Evolutionary conservation across 30 jellyfish, hydroid and myxozoan genomes (phyloP).

Genomic region (Aurelia coerulea): DNA sequence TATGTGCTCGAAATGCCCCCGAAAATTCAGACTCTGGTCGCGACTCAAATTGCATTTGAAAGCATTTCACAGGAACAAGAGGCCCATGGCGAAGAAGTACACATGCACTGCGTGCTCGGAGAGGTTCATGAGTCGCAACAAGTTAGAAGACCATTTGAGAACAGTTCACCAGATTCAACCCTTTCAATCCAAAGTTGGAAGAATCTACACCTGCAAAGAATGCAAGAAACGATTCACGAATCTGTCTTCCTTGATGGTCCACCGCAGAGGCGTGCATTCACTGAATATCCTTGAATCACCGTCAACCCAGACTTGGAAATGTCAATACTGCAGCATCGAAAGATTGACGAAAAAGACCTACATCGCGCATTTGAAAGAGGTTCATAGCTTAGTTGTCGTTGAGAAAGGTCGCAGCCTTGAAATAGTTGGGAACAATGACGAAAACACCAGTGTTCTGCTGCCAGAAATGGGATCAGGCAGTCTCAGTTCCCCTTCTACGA

Average conservation of each 20-base stretch:
- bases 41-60: constrained; percentile 82
- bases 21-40: constrained; percentile 82
- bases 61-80: constrained; percentile 62
- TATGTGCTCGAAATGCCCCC: constrained; percentile 85
- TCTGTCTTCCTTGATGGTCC: constrained; percentile 74
- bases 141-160: constrained; percentile 65
- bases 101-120: constrained; percentile 68
- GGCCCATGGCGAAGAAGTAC: constrained; percentile 32
- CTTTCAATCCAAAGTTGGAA: constrained; percentile 57
- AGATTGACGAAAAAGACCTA: constrained; percentile 68
- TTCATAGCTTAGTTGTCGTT: constrained; percentile 51
- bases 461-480: not conserved
- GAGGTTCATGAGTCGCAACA: constrained; percentile 67
- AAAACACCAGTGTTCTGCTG: not conserved
- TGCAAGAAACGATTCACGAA: constrained; percentile 83
- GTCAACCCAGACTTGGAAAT: constrained; percentile 66
- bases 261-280: constrained; percentile 81
- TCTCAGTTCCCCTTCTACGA: not conserved
- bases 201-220: constrained; percentile 77
- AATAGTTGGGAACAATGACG: constrained; percentile 47
- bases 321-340: constrained; percentile 67
- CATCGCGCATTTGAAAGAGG: constrained; percentile 75
- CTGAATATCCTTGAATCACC: constrained; percentile 60
- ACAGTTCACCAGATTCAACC: constrained; percentile 72
- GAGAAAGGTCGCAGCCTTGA: constrained; percentile 74